Percentiles rank a stretch among this genome's conserved stretches.
Evolutionary conservation across 1,140 invertebrate species (phyloP).

Genomic region (Microvelia longipes): DNA sequence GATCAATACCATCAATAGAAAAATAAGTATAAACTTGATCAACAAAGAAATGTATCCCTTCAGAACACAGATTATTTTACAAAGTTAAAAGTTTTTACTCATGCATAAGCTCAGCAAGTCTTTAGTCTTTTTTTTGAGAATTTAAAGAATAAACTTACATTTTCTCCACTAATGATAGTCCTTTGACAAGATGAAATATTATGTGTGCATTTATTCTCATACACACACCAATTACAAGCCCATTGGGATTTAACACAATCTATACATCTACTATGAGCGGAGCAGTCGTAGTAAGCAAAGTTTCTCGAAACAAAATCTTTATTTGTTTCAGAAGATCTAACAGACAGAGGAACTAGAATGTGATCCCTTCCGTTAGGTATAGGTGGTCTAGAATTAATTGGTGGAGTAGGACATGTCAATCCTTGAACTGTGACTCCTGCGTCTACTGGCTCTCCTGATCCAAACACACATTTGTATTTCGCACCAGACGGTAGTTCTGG

Average conservation of each 20-base stretch:
- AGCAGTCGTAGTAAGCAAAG: slow-evolving; percentile 91
- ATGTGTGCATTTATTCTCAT: slow-evolving; percentile 85
- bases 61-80: too few relatives aligned
- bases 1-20: too few relatives aligned
- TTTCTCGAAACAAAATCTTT: slow-evolving; percentile 86
- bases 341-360: slow-evolving; percentile 77
- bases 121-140: too few relatives aligned
- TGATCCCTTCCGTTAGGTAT: slow-evolving; percentile 74
- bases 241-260: slow-evolving; percentile 75
- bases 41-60: too few relatives aligned
- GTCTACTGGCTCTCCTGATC: slow-evolving; percentile 66
- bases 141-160: too few relatives aligned
- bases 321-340: slow-evolving; percentile 82
- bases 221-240: slow-evolving; percentile 92
- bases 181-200: slow-evolving; percentile 64
- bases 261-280: slow-evolving; percentile 66
- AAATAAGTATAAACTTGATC: too few relatives aligned
- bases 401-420: slow-evolving; percentile 70
- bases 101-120: too few relatives aligned
- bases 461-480: slow-evolving; percentile 89
- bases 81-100: too few relatives aligned
- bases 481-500: slow-evolving; percentile 75
- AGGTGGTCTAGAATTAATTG: slow-evolving; percentile 52
- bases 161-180: slow-evolving; percentile 62
- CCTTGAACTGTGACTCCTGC: slow-evolving; percentile 63